Percentiles rank a stretch among this genome's conserved stretches.
phyloP scores from a whole-genome alignment of 2,797 vertebrate genomes.

The Lithobates sylvaticus region DNA sequence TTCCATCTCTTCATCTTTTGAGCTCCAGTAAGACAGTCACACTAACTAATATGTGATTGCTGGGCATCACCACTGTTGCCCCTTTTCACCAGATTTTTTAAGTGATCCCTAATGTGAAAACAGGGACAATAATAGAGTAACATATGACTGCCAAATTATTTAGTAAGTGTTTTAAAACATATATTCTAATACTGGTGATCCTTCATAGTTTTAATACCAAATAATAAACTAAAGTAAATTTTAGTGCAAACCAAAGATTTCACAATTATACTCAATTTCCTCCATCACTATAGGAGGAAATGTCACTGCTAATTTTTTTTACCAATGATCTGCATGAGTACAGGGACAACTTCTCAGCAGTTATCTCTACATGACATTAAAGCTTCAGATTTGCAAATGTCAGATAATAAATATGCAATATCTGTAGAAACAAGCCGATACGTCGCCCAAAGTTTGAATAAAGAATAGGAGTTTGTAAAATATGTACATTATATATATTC shows the following conservation, averaged over 20 bases:
- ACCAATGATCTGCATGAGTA: constrained; percentile 4
- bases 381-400: constrained; percentile 37
- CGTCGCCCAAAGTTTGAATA: constrained; percentile 70
- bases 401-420: constrained; percentile 52
- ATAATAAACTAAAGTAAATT: not conserved
- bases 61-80: too few species aligned
- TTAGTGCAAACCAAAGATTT: constrained; percentile 30
- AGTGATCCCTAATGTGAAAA: too few species aligned
- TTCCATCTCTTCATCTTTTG: too few species aligned
- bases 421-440: constrained; percentile 65
- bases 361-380: constrained; percentile 17
- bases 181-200: constrained; percentile 33
- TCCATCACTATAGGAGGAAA: constrained; percentile 5
- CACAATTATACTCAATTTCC: constrained; percentile 27
- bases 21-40: too few species aligned
- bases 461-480: constrained; percentile 57
- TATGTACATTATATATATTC: constrained; percentile 54
- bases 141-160: too few species aligned
- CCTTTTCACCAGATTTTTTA: too few species aligned
- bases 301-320: not conserved
- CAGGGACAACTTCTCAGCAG: not conserved
- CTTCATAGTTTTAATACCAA: not conserved
- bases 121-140: too few species aligned
- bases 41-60: too few species aligned
- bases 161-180: not conserved